Base-by-base conservation (phyloP, 2,888 invertebrate species). In the Caenorhabditis uteleia region DNA sequence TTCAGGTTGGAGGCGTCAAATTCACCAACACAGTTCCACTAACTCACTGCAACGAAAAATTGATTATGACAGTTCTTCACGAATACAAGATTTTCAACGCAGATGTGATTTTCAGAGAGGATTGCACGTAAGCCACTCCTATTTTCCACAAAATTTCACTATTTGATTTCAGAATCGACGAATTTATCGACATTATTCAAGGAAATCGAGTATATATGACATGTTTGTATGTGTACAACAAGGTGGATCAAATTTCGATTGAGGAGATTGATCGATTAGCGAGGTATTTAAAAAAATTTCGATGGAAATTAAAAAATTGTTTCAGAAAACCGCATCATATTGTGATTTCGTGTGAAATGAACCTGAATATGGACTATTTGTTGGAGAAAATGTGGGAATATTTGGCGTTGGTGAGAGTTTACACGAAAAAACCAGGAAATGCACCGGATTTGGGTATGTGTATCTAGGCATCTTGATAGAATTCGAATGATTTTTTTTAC, bases 201-300 rank as follows among this genome's bases (percentile, higher is more conserved):
- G 82, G 79, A 16, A 78, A 75, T 47, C 74, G 77, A 0, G 80
- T 80, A 18, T 95, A 97, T 86, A 88, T 98, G 83, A 94, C 95
- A 50, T 99, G 98, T 85, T 86, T 99, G 53, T 98, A 97, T 86
- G 86, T 97, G 53, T 98, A 97, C 87, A 99, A 99, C 86, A 99
- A 99, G 88, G 94, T 98, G 79, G 98, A 99, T 89, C 95, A 98
- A 87, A 93, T 98, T 81, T 93, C 95, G 47, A 93, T 99, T 74
- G 97, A 99, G 86, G 79, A 81, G 49, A 62, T 83, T 45, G 83
- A 83, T 50, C 68, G 79, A 27, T 89, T 98, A 84, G 97, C 97
- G 3, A 88, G 79, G 27, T 44, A 14, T 18, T 44, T 42, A 23
- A 20, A 44, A n/a, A 3, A 6, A n/a, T 16, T 16, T 39, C 20